Base-by-base conservation (phyloP, 2,888 invertebrate genomes). In the Caprella mutica region DNA sequence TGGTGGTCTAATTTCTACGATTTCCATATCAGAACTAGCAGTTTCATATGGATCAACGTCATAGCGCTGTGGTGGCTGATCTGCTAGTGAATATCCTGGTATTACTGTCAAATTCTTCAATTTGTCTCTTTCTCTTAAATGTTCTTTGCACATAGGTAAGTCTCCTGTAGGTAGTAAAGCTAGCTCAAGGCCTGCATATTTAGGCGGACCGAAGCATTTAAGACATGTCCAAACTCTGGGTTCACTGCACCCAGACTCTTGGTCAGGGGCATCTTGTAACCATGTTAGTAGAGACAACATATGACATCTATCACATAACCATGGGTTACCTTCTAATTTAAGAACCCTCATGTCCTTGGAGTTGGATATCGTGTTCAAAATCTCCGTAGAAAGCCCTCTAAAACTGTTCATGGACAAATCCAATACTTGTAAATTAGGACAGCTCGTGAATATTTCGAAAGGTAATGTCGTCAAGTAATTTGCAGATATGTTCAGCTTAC, bases 221-320 rank as follows among this genome's bases (percentile, higher is more conserved):
- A 63, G 57, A 42, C 65, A 64, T n/a, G 61, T 58, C 59, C 58
- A 58, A 30, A 57, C 64, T 21, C 57, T 50, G 3, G 64, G 59
- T 35, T 59, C 56, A 19, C 9, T 35, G 39, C 65, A 65, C 21
- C 66, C 66, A 44, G 61, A 62, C 23, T 66, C 66, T 17, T 60
- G 65, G 52, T 65, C 59, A n/a, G 59, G 65, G 6, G 67, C 66
- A 27, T 57, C 65, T 39, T 67, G 66, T 12, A 68, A 61, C 68
- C 68, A 69, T 8, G 58, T 59, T 12, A 69, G 50, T 42, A 69
- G 56, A 5, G 68, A 66, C 12, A 65, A 65, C 52, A 69, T 67
- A 62, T 67, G 68, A 56, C 70, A 70, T 52, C 61, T 60, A 51
- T 68, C 68, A 58, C 70, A 70, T 19, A 67, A 65, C 68, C 69